These are phyloP conservation scores for Salvelinus namaycush DNA, from an alignment of 2,113 vertebrate genomes.

Conservation along the genomic window DNA sequence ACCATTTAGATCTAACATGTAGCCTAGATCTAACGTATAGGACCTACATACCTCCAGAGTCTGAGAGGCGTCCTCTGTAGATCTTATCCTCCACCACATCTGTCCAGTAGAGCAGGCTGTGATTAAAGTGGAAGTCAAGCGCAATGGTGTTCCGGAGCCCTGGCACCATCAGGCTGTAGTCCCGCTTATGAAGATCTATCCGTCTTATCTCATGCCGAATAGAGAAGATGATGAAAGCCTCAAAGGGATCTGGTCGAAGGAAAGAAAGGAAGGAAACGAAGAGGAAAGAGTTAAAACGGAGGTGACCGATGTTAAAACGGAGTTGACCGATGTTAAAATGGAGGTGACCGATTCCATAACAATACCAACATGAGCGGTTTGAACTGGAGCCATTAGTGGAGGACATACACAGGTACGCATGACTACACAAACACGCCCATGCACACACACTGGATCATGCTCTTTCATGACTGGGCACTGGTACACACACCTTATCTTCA, in stretches of 20 bases:
- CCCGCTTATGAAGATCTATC: conserved; percentile 96
- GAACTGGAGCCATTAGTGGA: conserved; percentile 1
- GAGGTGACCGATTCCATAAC: neutral
- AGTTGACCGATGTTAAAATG: neutral
- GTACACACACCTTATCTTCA: conserved; percentile 15
- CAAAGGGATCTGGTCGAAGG: conserved; percentile 88
- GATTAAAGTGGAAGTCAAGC: conserved; percentile 96
- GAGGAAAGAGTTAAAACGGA: conserved; percentile 18
- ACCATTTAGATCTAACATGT: conserved; percentile 18
- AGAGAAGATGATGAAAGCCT: conserved; percentile 98
- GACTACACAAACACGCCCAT: neutral
- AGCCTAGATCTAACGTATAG: neutral
- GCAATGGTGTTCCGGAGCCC: conserved; percentile 96
- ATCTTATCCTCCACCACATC: conserved; percentile 99
- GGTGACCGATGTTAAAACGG: neutral
- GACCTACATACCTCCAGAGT: conserved; percentile 83
- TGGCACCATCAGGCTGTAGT: conserved; percentile 95
- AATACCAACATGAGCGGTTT: neutral
- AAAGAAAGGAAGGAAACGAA: conserved; percentile 2
- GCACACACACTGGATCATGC: neutral
- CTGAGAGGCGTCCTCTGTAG: conserved; percentile 93
- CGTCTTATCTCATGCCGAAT: conserved; percentile 98
- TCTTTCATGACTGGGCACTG: conserved; percentile 18
- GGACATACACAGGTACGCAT: neutral
- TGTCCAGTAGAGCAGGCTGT: conserved; percentile 96